Evolutionary conservation across 1,140 invertebrate species (phyloP).

Genomic region (Drosophila sucinea): DNA sequence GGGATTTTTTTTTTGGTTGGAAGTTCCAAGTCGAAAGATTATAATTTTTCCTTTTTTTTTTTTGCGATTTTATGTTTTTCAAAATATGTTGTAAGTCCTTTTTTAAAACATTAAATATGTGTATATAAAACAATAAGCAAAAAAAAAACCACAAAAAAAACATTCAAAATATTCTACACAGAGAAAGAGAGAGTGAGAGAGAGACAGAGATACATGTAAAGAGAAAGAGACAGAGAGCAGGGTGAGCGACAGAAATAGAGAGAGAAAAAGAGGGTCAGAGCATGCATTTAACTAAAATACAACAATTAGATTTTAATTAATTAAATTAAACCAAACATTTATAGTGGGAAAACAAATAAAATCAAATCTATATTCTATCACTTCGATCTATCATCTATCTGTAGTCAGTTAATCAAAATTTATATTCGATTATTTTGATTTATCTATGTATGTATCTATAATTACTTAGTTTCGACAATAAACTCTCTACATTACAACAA

Average conservation of each 20-base stretch:
- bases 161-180: slow-evolving; percentile 10
- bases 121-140: slow-evolving; percentile 13
- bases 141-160: not conserved
- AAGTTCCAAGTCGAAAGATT: not conserved
- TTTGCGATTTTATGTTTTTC: slow-evolving; percentile 79
- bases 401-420: too few relatives aligned
- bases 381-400: too few relatives aligned
- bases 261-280: not conserved
- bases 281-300: slow-evolving; percentile 9
- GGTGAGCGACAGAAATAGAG: not conserved
- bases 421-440: too few relatives aligned
- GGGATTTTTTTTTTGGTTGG: not conserved
- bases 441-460: too few relatives aligned
- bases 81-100: slow-evolving; percentile 81
- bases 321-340: not conserved
- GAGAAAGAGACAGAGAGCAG: not conserved
- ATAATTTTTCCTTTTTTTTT: slow-evolving; percentile 12
- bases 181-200: not conserved
- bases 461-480: too few relatives aligned
- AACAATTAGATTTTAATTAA: not conserved
- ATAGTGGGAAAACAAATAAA: too few relatives aligned
- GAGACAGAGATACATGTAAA: not conserved
- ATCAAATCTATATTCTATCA: too few relatives aligned
- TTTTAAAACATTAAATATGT: slow-evolving; percentile 16
- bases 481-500: too few relatives aligned